Evolutionary conservation across 2,113 vertebrate genomes (phyloP), one percentile per base, ranked within the genome.

Genomic region (Corythornis cristatus): DNA sequence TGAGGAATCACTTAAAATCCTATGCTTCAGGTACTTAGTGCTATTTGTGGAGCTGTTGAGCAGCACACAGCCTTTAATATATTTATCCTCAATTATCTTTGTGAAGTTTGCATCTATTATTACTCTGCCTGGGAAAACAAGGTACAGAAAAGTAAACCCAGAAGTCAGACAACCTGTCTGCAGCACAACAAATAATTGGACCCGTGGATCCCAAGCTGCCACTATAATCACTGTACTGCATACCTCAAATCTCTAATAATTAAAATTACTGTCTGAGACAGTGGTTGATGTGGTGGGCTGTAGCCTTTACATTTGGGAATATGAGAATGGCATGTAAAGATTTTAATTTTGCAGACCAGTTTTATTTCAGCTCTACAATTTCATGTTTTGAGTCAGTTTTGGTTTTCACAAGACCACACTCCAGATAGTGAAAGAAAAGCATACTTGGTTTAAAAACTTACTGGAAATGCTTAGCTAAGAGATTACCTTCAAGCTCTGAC

Each of bases 91-190:
- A 60, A 66, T 91, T 89, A 82, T 82, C 53, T 88, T 87, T 76
- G 42, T 91, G 85, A 91, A 89, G 60, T 87, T 91, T 91, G 53
- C 43, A 64, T 91, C 79, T 91, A 45, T 89, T 93, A 79, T 76
- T 94, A 57, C 40, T 90, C 68, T 40, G 50, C 83, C 53, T 88
- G 85, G 76, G 83, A 93, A 93, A 86, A 81, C 28, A 67, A 56
- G 56, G 18, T 88, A 60, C 17, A 48, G 56, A 57, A 81, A 86
- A 81, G 65, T 71, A 94, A 96, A 96, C 64, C 42, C 72, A 91
- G 82, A 95, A 94, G 75, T 95, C 92, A 95, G 87, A 65, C 66
- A 81, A 90, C 64, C 78, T 76, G 91, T 89, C 87, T 93, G 89
- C 79, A 62, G 78, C 75, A 31, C 70, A 62, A 64, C 5, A 3